Base-by-base conservation (phyloP, 2,797 vertebrate genomes). In the Lates japonicus region DNA sequence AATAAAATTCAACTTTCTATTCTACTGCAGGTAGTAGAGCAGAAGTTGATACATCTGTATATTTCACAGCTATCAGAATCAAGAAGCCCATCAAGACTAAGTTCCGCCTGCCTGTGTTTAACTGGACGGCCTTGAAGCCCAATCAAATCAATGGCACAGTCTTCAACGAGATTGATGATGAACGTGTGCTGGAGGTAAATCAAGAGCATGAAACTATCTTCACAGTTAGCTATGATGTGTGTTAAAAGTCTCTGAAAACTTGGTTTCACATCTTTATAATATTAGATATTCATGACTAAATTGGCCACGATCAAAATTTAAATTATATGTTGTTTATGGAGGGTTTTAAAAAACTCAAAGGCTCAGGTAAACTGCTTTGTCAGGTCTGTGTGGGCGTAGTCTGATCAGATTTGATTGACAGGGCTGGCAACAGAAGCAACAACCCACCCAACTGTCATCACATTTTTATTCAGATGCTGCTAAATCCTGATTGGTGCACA, bases 21-120 rank as follows among this genome's bases (percentile, higher is more conserved):
- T 52, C 19, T 37, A 7, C 20, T 51, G 22, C 14, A 46, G 3
- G 5, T 5, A 14, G 10, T 7, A 10, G 3, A 75, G 35, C 2
- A 2, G 52, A 63, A 29, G 2, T 58, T 31, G 48, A 81, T 33
- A 35, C 3, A 44, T 22, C 12, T 0, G n/a, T 31, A 4, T 17
- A 4, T 65, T 41, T 19, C n/a, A 39, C 89, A 99, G 98, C 97
- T 8, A 98, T 98, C 90, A 95, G 97, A 35, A 99, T 99, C 89
- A 99, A 99, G 95, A 99, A 98, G 68, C 98, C 98, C 41, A 99
- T 99, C 89, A 99, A 99, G 95, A 99, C 98, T 48, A 99, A 99
- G 87, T 99, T 99, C 95, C 97, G 97, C 7, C 73, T 99, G 83
- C 98, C 98, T 0, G 96, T 99, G 67, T 99, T 99, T 91, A 99